Percentiles rank a stretch among this genome's conserved stretches.
Conservation (phyloP, 1,140 invertebrate species). For the Ridgeia piscesae region DNA sequence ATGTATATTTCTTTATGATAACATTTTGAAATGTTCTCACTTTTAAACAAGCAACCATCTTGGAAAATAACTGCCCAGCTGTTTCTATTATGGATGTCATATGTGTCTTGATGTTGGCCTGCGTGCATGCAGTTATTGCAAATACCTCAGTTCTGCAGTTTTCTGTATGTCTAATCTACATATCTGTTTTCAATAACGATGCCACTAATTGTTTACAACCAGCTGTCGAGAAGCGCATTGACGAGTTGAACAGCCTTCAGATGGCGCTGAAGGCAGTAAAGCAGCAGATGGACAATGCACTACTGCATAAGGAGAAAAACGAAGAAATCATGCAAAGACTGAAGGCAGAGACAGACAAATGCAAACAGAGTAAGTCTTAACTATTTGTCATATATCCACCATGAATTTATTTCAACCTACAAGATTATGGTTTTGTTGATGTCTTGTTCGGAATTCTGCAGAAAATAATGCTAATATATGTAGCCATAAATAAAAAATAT, state of each 20-base stretch:
- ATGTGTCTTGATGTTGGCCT: no score
- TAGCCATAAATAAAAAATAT: not conserved
- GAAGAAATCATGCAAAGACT: not conserved
- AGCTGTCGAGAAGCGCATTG: not conserved
- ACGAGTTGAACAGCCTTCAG: not conserved
- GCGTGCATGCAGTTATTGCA: no score
- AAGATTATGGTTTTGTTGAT: not conserved
- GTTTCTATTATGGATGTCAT: no score
- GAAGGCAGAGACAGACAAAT: not conserved
- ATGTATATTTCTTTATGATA: no score
- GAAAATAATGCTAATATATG: not conserved
- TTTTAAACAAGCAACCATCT: no score
- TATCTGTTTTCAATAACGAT: not conserved
- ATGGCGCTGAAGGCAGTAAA: not conserved
- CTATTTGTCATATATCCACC: not conserved
- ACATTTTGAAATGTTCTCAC: no score
- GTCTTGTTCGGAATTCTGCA: not conserved
- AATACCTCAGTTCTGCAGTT: not conserved
- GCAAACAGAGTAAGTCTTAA: not conserved
- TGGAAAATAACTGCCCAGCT: no score
- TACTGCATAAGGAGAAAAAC: not conserved
- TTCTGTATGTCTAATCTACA: not conserved
- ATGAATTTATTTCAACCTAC: not conserved
- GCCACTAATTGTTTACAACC: not conserved
- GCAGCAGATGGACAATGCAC: not conserved